Conservation (phyloP, 1,140 invertebrate species). For the Solenopsis invicta region DNA sequence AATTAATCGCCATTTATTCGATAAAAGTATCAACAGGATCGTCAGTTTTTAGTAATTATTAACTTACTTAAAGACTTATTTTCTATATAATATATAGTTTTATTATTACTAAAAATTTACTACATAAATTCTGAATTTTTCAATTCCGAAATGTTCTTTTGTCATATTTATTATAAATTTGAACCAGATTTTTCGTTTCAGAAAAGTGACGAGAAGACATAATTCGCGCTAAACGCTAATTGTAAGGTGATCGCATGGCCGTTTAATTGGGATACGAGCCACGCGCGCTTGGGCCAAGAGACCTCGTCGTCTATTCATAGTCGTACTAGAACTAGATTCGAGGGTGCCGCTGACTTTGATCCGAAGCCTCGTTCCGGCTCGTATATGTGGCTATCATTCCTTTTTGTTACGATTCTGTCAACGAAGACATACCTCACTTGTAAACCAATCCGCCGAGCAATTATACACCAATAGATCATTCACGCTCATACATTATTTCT, state of each 20-base stretch:
- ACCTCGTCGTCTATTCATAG: constrained; percentile 84
- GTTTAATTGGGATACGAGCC: constrained; percentile 76
- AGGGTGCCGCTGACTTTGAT: constrained; percentile 80
- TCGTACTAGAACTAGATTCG: constrained; percentile 83
- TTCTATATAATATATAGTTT: not conserved
- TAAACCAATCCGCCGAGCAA: not conserved
- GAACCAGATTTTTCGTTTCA: not conserved
- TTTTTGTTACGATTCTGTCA: constrained; percentile 23
- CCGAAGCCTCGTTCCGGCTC: constrained; percentile 79
- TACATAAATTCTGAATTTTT: not conserved
- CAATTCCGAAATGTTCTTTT: not conserved
- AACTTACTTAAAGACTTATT: not conserved
- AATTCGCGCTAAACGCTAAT: constrained; percentile 58
- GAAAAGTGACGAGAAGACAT: not conserved
- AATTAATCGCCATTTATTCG: not conserved
- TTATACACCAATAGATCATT: constrained; percentile 44
- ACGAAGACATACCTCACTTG: constrained; percentile 8
- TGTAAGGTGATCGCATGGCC: constrained; percentile 69
- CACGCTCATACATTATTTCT: not conserved
- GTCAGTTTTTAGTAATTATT: not conserved
- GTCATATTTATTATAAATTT: not conserved
- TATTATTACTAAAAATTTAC: not conserved
- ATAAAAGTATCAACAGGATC: not conserved
- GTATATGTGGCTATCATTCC: constrained; percentile 47
- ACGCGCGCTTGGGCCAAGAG: constrained; percentile 78